A percentile compares a stretch with the other conserved stretches of the same genome.
These are phyloP conservation scores for Cephus sareptanus DNA, from an alignment of 2,888 invertebrate genomes.

Conservation along the genomic window DNA sequence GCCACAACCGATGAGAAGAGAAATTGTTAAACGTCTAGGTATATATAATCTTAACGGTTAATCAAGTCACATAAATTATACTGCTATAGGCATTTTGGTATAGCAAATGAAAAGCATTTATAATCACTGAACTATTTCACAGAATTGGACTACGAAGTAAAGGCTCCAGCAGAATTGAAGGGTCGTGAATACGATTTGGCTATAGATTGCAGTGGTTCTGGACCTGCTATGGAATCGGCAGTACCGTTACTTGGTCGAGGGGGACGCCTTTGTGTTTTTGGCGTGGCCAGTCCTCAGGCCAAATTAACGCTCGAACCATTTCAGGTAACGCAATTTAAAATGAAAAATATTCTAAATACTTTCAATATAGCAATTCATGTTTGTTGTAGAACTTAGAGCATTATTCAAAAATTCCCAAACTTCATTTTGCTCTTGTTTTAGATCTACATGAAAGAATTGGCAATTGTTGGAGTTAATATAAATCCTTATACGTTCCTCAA, in stretches of 20 bases:
- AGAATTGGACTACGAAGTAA: conserved; percentile 73
- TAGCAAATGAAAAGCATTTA: no score
- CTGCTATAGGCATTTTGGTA: no score
- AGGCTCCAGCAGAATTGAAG: conserved; percentile 70
- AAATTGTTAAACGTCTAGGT: conserved; percentile 53
- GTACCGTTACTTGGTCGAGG: conserved; percentile 71
- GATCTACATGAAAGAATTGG: conserved; percentile 74
- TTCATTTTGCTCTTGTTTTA: conserved; percentile 62
- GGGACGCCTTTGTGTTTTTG: conserved; percentile 77
- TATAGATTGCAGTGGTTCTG: conserved; percentile 80
- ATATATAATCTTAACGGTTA: conserved; percentile 39
- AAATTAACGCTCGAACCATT: conserved; percentile 63
- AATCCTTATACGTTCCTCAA: conserved; percentile 77
- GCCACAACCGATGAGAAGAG: conserved; percentile 67
- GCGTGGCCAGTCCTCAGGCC: conserved; percentile 72
- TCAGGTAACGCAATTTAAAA: conserved; percentile 34
- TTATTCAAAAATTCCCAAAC: conserved; percentile 11
- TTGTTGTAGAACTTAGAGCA: conserved; percentile 15
- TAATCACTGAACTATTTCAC: conserved; percentile 37
- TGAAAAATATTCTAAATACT: neutral
- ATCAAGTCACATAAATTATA: no score
- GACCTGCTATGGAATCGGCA: conserved; percentile 75
- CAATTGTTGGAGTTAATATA: conserved; percentile 74
- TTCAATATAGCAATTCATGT: neutral
- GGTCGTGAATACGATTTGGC: conserved; percentile 73